phyloP scores from a whole-genome alignment of 2,888 invertebrate species.

The Rhabditophanes sp. region DNA sequence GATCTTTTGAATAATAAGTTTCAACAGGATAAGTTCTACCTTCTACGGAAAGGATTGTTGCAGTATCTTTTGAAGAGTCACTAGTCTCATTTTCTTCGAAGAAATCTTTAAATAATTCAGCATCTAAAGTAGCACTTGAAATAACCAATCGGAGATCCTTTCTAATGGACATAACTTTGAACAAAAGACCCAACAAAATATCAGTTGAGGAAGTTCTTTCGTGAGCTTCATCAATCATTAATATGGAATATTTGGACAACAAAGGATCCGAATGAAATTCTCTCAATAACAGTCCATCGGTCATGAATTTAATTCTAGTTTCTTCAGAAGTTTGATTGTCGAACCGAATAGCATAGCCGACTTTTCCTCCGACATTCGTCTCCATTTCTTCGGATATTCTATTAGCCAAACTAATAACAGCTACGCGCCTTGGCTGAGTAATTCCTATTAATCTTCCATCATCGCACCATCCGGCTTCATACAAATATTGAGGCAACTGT shows the following conservation, averaged over 20 bases:
- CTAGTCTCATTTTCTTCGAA: conserved; percentile 45
- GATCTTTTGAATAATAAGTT: conserved; percentile 58
- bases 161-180: conserved; percentile 53
- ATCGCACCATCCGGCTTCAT: conserved; percentile 66
- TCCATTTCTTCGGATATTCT: conserved; percentile 76
- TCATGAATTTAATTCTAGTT: conserved; percentile 61
- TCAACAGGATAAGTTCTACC: conserved; percentile 75
- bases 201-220: conserved; percentile 82
- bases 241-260: conserved; percentile 65
- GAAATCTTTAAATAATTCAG: conserved; percentile 54
- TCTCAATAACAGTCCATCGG: conserved; percentile 78
- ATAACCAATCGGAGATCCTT: conserved; percentile 52
- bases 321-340: conserved; percentile 45
- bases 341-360: conserved; percentile 69
- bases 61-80: conserved; percentile 53
- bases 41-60: conserved; percentile 69
- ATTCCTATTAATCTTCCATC: conserved; percentile 65
- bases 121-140: conserved; percentile 87
- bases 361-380: conserved; percentile 58
- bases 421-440: conserved; percentile 77
- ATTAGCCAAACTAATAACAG: conserved; percentile 69
- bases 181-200: conserved; percentile 74
- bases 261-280: conserved; percentile 90
- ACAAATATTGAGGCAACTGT: conserved; percentile 78
- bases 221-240: conserved; percentile 58